Evolutionary conservation across 1,140 invertebrate species (phyloP).

Genomic region (Heliconius melpomene): DNA sequence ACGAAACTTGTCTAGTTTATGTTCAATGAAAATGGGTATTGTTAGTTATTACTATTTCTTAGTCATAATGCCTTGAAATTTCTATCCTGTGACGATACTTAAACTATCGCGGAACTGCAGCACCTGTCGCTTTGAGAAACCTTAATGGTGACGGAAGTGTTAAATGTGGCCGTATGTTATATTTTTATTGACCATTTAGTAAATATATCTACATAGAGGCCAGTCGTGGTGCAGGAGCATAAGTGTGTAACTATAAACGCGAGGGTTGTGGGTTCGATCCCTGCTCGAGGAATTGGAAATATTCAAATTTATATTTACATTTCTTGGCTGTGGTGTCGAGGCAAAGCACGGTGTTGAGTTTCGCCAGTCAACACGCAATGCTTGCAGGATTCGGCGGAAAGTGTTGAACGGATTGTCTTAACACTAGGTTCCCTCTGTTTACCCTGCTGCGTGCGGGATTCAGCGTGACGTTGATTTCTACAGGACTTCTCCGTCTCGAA

Average conservation of each 20-base stretch:
- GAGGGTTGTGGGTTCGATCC: too few relatives aligned
- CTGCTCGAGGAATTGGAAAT: too few relatives aligned
- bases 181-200: neutral
- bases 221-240: neutral
- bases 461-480: neutral
- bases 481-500: too few relatives aligned
- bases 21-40: neutral
- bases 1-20: neutral
- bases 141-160: conserved; percentile 35
- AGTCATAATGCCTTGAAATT: conserved; percentile 29
- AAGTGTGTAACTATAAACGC: too few relatives aligned
- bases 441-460: too few relatives aligned
- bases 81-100: conserved; percentile 20
- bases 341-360: too few relatives aligned
- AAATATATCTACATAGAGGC: neutral
- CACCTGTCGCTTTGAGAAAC: conserved; percentile 37
- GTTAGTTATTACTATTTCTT: neutral
- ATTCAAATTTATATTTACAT: neutral
- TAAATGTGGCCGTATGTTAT: conserved; percentile 8
- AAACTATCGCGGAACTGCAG: conserved; percentile 3
- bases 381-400: neutral
- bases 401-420: too few relatives aligned
- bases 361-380: too few relatives aligned
- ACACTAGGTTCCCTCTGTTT: too few relatives aligned
- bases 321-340: neutral